Evolutionary conservation across 2,888 invertebrate species (phyloP).

Genomic region (Leptopilina myrica): DNA sequence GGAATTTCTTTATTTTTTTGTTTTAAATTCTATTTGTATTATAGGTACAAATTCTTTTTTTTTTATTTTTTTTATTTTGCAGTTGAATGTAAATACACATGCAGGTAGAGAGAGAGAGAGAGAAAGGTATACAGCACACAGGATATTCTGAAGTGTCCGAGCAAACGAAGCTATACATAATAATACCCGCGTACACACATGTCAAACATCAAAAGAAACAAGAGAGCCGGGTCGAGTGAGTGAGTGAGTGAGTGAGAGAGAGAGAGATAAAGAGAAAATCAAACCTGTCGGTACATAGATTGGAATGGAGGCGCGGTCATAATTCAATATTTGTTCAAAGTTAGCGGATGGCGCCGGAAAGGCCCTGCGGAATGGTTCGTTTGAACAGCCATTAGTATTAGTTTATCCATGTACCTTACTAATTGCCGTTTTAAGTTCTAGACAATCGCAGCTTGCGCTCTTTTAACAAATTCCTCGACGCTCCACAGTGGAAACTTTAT

Average conservation of each 20-base stretch:
- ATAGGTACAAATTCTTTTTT: neutral
- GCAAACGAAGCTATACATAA: conserved; percentile 26
- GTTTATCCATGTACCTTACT: conserved; percentile 56
- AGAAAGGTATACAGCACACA: neutral
- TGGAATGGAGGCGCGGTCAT: conserved; percentile 55
- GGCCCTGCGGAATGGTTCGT: conserved; percentile 49
- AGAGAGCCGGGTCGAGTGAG: neutral
- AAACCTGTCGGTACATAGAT: conserved; percentile 46
- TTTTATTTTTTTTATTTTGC: neutral
- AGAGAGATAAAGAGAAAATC: conserved; percentile 18
- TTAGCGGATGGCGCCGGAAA: conserved; percentile 54
- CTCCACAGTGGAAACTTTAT: conserved; percentile 8
- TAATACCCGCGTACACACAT: conserved; percentile 27
- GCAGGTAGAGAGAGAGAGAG: neutral
- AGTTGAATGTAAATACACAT: neutral
- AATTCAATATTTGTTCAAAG: conserved; percentile 62
- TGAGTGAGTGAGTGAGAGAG: neutral
- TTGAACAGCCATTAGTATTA: conserved; percentile 57
- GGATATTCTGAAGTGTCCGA: conserved; percentile 23
- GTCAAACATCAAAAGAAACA: conserved; percentile 39
- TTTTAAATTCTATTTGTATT: neutral
- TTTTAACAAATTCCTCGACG: conserved; percentile 46
- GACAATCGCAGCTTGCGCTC: conserved; percentile 56
- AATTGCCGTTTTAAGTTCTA: conserved; percentile 55
- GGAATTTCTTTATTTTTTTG: conserved; percentile 22